phyloP scores from a whole-genome alignment of 2,797 vertebrate genomes.

The Leuciscus waleckii region DNA sequence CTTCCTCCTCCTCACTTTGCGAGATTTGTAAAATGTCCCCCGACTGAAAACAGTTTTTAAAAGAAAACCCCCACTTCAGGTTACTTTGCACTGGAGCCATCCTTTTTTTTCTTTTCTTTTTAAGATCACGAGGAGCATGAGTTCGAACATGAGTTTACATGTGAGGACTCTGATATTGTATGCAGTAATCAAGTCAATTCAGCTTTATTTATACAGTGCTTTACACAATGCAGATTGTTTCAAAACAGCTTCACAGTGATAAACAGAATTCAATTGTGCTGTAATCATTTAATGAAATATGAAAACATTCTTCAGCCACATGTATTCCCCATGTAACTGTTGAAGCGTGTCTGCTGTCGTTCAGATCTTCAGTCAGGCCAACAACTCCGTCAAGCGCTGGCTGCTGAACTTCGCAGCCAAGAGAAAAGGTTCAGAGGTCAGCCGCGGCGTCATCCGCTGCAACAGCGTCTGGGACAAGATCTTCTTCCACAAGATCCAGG shows the following conservation, averaged over 20 bases:
- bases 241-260: too few relatives aligned
- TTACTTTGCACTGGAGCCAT: too few relatives aligned
- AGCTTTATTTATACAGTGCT: neutral
- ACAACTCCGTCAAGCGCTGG: slow-evolving; percentile 91
- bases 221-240: neutral
- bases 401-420: slow-evolving; percentile 93
- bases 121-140: too few relatives aligned
- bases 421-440: slow-evolving; percentile 92
- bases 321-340: neutral
- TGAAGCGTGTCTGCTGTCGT: slow-evolving; percentile 5
- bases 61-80: too few relatives aligned
- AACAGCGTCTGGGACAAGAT: slow-evolving; percentile 96
- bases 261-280: neutral
- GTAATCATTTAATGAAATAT: neutral
- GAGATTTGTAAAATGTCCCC: too few relatives aligned
- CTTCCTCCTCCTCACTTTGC: too few relatives aligned
- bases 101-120: neutral
- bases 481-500: slow-evolving; percentile 98
- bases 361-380: slow-evolving; percentile 96
- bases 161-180: neutral
- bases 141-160: neutral
- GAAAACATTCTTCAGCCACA: too few relatives aligned
- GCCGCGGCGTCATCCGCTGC: slow-evolving; percentile 88
- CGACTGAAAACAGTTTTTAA: too few relatives aligned
- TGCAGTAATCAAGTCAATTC: too few relatives aligned